Percentiles rank a stretch among this genome's conserved stretches.
Conservation (phyloP, 2,797 vertebrate species). For the Rallus crepitans region DNA sequence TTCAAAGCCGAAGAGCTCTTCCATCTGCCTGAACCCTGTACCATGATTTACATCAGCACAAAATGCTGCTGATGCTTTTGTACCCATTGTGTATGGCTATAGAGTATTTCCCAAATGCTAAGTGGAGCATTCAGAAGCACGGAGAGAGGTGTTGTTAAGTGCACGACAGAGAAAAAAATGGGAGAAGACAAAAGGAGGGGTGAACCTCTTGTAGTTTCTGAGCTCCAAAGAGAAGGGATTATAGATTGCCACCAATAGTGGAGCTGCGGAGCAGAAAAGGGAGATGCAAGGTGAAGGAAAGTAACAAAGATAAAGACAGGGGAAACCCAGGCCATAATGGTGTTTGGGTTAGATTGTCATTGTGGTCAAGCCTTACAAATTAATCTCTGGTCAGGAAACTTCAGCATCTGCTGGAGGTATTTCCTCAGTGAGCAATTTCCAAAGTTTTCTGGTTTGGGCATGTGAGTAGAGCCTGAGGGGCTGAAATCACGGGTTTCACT, state of each 20-base stretch:
- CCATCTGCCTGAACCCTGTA: background rate
- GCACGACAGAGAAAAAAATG: background rate
- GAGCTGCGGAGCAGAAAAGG: rapidly evolving
- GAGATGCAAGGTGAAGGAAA: background rate
- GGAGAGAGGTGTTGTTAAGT: rapidly evolving
- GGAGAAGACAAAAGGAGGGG: background rate
- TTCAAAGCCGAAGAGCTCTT: background rate
- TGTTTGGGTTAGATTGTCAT: background rate
- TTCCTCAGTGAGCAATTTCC: background rate
- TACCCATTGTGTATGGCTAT: background rate
- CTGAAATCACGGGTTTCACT: background rate
- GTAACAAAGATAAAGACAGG: background rate
- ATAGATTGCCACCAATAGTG: background rate
- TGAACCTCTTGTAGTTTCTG: background rate
- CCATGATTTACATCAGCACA: background rate
- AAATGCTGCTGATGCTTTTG: background rate
- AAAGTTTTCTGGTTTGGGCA: background rate
- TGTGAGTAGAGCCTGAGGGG: background rate
- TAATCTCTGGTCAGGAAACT: background rate
- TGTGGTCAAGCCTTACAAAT: background rate
- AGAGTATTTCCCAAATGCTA: background rate
- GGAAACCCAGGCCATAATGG: background rate
- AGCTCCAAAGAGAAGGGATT: background rate
- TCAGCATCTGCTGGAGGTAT: rapidly evolving
- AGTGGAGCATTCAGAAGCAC: background rate